phyloP scores from a whole-genome alignment of 2,797 vertebrate species.

The Tokudaia muenninki region DNA sequence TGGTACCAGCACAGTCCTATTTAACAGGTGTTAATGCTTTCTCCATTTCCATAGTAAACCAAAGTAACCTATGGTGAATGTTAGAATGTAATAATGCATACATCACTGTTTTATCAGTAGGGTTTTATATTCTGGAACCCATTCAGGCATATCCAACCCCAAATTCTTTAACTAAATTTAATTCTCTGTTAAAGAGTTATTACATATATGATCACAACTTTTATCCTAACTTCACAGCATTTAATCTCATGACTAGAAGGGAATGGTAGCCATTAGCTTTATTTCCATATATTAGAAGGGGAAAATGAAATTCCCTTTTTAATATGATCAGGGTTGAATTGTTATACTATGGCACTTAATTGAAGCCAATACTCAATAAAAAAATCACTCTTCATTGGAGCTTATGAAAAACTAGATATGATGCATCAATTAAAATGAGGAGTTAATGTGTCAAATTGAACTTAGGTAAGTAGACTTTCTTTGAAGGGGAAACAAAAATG shows the following conservation, averaged over 20 bases:
- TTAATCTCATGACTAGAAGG: constrained; percentile 79
- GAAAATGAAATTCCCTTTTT: constrained; percentile 72
- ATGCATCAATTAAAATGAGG: constrained; percentile 82
- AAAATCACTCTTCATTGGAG: constrained; percentile 54
- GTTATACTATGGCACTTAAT: constrained; percentile 74
- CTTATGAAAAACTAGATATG: constrained; percentile 71
- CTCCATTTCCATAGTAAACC: constrained; percentile 78
- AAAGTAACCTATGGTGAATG: constrained; percentile 73
- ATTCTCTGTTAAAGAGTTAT: constrained; percentile 67
- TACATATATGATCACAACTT: constrained; percentile 51
- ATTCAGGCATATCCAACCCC: constrained; percentile 63
- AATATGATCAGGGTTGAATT: constrained; percentile 69
- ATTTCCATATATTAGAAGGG: constrained; percentile 29
- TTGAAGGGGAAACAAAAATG: constrained; percentile 46
- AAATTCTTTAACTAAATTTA: constrained; percentile 74
- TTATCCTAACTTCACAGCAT: constrained; percentile 70
- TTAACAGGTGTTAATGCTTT: constrained; percentile 65
- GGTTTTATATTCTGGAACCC: constrained; percentile 63
- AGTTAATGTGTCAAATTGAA: constrained; percentile 79
- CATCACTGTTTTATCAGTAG: constrained; percentile 71
- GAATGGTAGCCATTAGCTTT: constrained; percentile 64
- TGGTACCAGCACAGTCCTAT: constrained; percentile 46
- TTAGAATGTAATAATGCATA: constrained; percentile 73
- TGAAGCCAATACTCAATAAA: constrained; percentile 83
- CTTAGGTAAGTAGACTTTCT: constrained; percentile 68